These are phyloP conservation scores for Pseudomyrmex sp. DNA, from an alignment of 1,140 invertebrate species.

Conservation along the genomic window DNA sequence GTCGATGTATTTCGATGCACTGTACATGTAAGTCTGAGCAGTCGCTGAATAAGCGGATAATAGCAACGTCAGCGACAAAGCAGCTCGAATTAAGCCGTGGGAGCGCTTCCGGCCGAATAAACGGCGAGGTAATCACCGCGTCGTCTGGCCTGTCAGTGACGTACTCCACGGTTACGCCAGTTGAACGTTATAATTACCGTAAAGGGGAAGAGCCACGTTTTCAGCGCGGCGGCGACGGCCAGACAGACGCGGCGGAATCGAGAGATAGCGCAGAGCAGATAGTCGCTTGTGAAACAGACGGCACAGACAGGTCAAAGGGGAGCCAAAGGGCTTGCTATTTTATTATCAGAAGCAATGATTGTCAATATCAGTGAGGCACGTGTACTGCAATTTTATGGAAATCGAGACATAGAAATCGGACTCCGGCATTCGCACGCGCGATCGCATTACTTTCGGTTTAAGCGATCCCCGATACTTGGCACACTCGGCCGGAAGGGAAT, in stretches of 20 bases:
- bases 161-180: constrained; percentile 51
- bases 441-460: constrained; percentile 39
- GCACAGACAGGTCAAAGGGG: constrained; percentile 32
- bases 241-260: constrained; percentile 16
- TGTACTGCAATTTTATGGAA: constrained; percentile 41
- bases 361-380: constrained; percentile 30
- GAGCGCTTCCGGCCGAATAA: constrained; percentile 54
- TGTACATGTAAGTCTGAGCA: constrained; percentile 42
- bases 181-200: constrained; percentile 63
- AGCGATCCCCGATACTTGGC: constrained; percentile 51
- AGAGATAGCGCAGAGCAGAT: constrained; percentile 36
- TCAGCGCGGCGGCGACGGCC: constrained; percentile 35
- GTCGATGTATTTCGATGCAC: constrained; percentile 9
- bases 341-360: constrained; percentile 62
- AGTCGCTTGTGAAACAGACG: constrained; percentile 36
- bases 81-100: constrained; percentile 64
- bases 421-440: neutral
- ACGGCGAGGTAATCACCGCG: constrained; percentile 13
- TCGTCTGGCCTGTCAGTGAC: constrained; percentile 61
- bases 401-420: constrained; percentile 43
- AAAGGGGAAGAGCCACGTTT: constrained; percentile 35
- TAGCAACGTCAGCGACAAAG: constrained; percentile 64
- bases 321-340: constrained; percentile 44
- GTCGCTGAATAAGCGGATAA: constrained; percentile 53
- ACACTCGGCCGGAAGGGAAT: neutral